Conservation (phyloP, 2,113 vertebrate genomes). For the Cynoglossus semilaevis region DNA sequence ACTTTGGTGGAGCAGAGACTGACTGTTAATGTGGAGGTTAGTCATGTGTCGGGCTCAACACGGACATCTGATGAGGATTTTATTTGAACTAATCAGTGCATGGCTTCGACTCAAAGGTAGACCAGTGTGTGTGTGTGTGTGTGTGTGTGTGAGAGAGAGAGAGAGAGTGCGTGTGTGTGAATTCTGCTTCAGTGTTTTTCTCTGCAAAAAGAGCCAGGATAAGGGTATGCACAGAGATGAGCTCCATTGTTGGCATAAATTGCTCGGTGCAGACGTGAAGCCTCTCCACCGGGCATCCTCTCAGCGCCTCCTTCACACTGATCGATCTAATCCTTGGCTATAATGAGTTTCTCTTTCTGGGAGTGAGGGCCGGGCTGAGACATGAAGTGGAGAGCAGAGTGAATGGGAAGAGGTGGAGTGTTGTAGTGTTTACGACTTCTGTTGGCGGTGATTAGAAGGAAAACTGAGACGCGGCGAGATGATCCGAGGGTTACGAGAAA, state of each 20-base stretch:
- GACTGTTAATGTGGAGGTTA: too few species aligned
- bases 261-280: constrained; percentile 61
- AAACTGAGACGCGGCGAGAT: neutral
- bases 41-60: too few species aligned
- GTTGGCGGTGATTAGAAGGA: constrained; percentile 22
- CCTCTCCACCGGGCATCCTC: constrained; percentile 55
- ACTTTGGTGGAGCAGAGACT: too few species aligned
- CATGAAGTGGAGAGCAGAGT: constrained; percentile 37
- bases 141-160: constrained; percentile 9
- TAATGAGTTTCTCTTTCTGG: constrained; percentile 73
- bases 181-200: constrained; percentile 47
- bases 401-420: constrained; percentile 36
- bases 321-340: constrained; percentile 72
- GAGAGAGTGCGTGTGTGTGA: too few species aligned
- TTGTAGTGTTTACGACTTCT: constrained; percentile 10
- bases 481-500: constrained; percentile 1
- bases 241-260: constrained; percentile 73
- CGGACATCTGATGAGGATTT: too few species aligned
- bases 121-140: constrained; percentile 1
- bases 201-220: constrained; percentile 37
- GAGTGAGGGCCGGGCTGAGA: constrained; percentile 38
- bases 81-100: too few species aligned
- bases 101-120: neutral
- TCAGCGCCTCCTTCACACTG: constrained; percentile 40
- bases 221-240: constrained; percentile 49